A percentile compares a stretch with the other conserved stretches of the same genome.
phyloP scores from a whole-genome alignment of 2,797 vertebrate species.

The Oryzias dopingdopingensis region DNA sequence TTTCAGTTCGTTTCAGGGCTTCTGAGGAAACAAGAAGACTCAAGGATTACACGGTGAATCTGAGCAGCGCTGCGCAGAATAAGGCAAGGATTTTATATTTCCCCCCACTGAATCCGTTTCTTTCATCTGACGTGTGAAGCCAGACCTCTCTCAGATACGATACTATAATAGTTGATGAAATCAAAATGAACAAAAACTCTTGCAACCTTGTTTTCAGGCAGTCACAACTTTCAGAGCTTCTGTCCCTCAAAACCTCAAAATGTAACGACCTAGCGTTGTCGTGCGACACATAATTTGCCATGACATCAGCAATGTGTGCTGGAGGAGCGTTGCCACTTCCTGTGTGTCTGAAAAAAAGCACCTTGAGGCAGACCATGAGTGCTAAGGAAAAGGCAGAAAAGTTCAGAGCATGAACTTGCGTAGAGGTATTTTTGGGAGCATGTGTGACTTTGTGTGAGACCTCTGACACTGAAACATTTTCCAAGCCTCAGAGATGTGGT shows the following conservation, averaged over 20 bases:
- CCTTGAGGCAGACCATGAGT: constrained; percentile 37
- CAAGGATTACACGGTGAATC: not conserved
- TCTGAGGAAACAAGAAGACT: not conserved
- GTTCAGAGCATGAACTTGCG: constrained; percentile 5
- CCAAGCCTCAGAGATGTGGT: constrained; percentile 48
- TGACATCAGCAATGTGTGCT: constrained; percentile 48
- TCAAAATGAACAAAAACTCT: constrained; percentile 29
- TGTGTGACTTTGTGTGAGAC: constrained; percentile 38
- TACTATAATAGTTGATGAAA: constrained; percentile 35
- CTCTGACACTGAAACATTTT: constrained; percentile 46
- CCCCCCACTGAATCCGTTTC: constrained; percentile 9
- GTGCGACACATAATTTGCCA: constrained; percentile 52
- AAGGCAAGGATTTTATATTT: not conserved
- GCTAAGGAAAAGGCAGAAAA: constrained; percentile 13
- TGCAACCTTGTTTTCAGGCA: constrained; percentile 4
- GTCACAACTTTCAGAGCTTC: constrained; percentile 10
- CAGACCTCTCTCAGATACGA: constrained; percentile 44
- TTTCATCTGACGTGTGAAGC: constrained; percentile 40
- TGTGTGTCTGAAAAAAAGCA: constrained; percentile 66
- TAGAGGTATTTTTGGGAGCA: constrained; percentile 6
- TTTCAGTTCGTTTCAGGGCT: constrained; percentile 44
- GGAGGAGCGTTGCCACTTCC: constrained; percentile 58
- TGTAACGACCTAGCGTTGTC: constrained; percentile 39
- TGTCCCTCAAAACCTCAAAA: constrained; percentile 27
- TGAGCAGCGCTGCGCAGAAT: constrained; percentile 2